Percentiles rank a stretch among this genome's conserved stretches.
Conservation (phyloP, 2,797 vertebrate species). For the Gymnoscopelus braueri region DNA sequence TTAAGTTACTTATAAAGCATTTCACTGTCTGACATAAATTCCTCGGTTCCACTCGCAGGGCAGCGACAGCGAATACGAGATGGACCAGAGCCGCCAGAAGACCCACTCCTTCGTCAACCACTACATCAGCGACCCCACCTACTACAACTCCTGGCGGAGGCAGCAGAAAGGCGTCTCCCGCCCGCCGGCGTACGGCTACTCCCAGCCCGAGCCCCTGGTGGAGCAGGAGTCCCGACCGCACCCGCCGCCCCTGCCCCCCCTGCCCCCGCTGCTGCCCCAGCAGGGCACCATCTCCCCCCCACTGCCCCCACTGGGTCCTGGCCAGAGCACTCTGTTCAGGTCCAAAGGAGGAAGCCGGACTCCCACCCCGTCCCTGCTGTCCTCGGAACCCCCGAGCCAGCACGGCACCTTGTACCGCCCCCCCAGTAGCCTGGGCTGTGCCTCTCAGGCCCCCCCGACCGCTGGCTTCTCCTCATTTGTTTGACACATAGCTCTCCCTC, state of each 20-base stretch:
- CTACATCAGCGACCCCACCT: constrained; percentile 98
- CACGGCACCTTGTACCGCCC: constrained; percentile 92
- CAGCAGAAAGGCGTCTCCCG: constrained; percentile 95
- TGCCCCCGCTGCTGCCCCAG: constrained; percentile 79
- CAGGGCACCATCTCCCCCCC: constrained; percentile 77
- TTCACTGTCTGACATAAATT: background rate
- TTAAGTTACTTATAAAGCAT: background rate
- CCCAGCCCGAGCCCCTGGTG: constrained; percentile 89
- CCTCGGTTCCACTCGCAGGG: constrained; percentile 78
- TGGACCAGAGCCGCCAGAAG: constrained; percentile 91
- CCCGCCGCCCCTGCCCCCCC: constrained; percentile 81
- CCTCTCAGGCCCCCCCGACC: constrained; percentile 87
- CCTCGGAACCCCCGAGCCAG: constrained; percentile 88
- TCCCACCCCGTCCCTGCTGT: constrained; percentile 89
- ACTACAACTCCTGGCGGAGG: constrained; percentile 97
- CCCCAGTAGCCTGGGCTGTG: constrained; percentile 92
- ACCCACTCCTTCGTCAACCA: constrained; percentile 98
- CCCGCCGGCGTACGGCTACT: constrained; percentile 90
- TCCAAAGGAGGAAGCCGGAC: constrained; percentile 95
- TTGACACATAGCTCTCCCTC: constrained; percentile 83
- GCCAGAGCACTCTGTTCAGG: constrained; percentile 93
- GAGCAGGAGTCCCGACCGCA: constrained; percentile 82
- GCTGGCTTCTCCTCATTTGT: constrained; percentile 98
- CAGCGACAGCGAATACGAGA: constrained; percentile 96
- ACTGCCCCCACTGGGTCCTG: constrained; percentile 78